Evolutionary conservation across 2,113 vertebrate species (phyloP), one percentile per base, ranked within the genome.

Genomic region (Ellobius talpinus): DNA sequence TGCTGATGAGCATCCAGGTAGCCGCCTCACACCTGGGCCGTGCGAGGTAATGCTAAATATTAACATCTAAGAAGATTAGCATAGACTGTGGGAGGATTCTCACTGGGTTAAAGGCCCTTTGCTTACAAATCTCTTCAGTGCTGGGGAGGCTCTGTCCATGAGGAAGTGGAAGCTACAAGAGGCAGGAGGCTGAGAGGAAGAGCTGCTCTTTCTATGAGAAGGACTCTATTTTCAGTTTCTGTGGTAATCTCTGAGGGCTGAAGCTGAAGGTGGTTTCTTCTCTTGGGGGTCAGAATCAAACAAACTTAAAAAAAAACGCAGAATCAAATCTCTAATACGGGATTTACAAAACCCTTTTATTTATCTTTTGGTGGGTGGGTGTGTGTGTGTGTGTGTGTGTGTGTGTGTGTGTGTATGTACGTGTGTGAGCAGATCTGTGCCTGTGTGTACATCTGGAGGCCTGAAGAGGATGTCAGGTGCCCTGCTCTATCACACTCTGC

Each of bases 21-120:
- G 85, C 47, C 74, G 84, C 26, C 63, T 81, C 4, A 39, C 66
- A 82, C 45, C 66, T 50, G 36, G 7, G 47, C 55, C 78, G 63
- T 13, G 58, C 36, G 39, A 68, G 68, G 39, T n/a, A 89, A 92
- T 21, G 87, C 96, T 97, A 97, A 96, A 96, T 90, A 95, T 95
- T 90, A 93, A 94, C 90, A 92, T 39, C 61, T 94, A 96, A 96
- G 95, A 95, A 84, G 96, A 96, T 97, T 95, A 96, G 31, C 4
- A 2, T 68, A 68, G 84, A 58, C 47, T 47, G 68, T 2, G 58
- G 24, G 39, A 88, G 73, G 61, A 76, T 91, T 95, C 95, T 79
- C 55, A 72, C 0, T 93, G 90, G 77, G 89, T 76, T 87, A 97
- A 97, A 97, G 91, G 89, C 47, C 91, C 84, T 31, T 89, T 87